phyloP scores from a whole-genome alignment of 1,140 invertebrate species.

The Melipona quadrifasciata region DNA sequence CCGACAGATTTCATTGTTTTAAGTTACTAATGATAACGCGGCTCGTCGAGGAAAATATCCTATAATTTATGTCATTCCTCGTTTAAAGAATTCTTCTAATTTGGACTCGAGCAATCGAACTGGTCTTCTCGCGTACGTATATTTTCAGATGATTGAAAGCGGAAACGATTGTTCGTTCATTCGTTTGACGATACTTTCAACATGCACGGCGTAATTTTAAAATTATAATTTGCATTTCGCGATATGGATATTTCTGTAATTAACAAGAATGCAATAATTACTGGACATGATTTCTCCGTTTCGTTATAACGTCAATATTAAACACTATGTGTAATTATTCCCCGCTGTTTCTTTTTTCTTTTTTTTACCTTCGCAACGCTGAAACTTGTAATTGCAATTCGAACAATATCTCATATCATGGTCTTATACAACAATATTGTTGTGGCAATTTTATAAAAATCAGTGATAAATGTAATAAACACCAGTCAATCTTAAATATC shows the following conservation, averaged over 20 bases:
- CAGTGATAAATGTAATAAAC: neutral
- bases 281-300: neutral
- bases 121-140: neutral
- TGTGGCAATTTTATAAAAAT: no score
- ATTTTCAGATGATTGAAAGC: neutral
- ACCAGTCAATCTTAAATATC: neutral
- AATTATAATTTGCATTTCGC: neutral
- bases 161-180: neutral
- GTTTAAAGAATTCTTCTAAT: neutral
- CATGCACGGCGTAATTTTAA: neutral
- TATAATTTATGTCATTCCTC: neutral
- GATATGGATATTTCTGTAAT: neutral
- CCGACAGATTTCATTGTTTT: neutral
- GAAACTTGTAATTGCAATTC: neutral
- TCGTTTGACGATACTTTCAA: neutral
- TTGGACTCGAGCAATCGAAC: neutral
- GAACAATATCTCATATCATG: neutral
- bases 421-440: no score
- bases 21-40: neutral
- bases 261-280: neutral
- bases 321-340: neutral
- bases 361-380: neutral
- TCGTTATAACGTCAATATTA: neutral
- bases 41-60: neutral
- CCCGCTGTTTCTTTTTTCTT: neutral